Conservation (phyloP, 2,888 invertebrate species). For the Dorcus hopei region DNA sequence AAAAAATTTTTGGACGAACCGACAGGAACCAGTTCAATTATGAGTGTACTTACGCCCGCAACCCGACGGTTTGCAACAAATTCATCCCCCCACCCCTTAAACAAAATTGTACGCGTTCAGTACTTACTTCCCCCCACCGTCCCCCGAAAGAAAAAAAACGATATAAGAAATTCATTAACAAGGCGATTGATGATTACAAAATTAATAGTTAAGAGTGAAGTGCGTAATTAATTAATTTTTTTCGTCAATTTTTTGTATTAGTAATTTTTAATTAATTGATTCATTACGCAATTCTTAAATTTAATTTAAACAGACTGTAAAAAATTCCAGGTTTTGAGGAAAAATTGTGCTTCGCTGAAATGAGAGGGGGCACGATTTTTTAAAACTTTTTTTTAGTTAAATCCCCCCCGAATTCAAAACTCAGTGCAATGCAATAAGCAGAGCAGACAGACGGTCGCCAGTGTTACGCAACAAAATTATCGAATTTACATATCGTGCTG, state of each 20-base stretch:
- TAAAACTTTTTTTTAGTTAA: not conserved
- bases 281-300: too few species aligned
- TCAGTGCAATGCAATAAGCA: constrained; percentile 35
- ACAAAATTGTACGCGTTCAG: too few species aligned
- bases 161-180: constrained; percentile 10
- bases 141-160: constrained; percentile 1
- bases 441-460: constrained; percentile 30
- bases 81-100: too few species aligned
- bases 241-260: not conserved
- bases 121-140: too few species aligned
- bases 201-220: not conserved
- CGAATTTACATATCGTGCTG: constrained; percentile 50
- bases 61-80: too few species aligned
- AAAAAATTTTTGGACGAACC: constrained; percentile 5
- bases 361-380: not conserved
- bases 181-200: constrained; percentile 7
- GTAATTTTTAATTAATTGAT: too few species aligned
- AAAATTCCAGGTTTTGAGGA: too few species aligned
- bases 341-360: too few species aligned
- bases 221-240: not conserved
- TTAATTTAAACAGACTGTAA: too few species aligned
- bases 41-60: too few species aligned
- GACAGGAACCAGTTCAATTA: not conserved
- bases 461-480: constrained; percentile 27
- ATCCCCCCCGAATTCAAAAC: constrained; percentile 10